Base-by-base conservation (phyloP, 1,140 invertebrate genomes). In the Palaemon carinicauda region DNA sequence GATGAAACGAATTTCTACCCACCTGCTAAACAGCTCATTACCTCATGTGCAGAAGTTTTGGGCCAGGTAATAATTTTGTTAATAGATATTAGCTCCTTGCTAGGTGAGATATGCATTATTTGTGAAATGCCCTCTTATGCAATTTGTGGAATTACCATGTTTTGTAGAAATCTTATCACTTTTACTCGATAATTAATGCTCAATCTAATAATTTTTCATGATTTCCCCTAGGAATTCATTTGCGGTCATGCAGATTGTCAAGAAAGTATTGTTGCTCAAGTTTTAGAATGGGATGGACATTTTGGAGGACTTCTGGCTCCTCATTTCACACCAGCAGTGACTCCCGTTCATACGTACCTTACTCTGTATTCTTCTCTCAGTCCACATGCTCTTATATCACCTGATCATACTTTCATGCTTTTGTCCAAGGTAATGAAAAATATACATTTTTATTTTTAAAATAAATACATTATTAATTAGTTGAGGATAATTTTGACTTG, bases 361-460 rank as follows among this genome's bases (percentile, higher is more conserved):
- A 90, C 95, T 12, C 91, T 96, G 93, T 97, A 96, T 91, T 92
- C 94, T 87, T 94, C 93, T 29, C 92, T 97, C 3, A 93, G 94
- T 10, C 92, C 93, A n/a, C 88, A 93, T 92, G 60, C 93, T 91
- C 75, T 88, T 90, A 91, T 89, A 92, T 93, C 91, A 90, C 92
- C 91, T 10, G 94, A 95, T 90, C 92, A 95, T 17, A 93, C 94
- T 56, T 96, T 96, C 89, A 95, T 95, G 71, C 91, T 96, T 41
- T 89, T 93, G 5, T 91, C 92, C 1, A 93, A 93, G 91, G 94
- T 95, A 91, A 89, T 81, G 27, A 29, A n/a, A n/a, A n/a, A n/a
- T n/a, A 80, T 51, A 79, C 33, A 5, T 56, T 27, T 53, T 54
- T 27, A 1, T 77, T 21, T 77, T 19, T 12, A 51, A 50, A 9